These are phyloP conservation scores for Sebastes schlegelii DNA, from an alignment of 2,113 vertebrate species.

Conservation along the genomic window DNA sequence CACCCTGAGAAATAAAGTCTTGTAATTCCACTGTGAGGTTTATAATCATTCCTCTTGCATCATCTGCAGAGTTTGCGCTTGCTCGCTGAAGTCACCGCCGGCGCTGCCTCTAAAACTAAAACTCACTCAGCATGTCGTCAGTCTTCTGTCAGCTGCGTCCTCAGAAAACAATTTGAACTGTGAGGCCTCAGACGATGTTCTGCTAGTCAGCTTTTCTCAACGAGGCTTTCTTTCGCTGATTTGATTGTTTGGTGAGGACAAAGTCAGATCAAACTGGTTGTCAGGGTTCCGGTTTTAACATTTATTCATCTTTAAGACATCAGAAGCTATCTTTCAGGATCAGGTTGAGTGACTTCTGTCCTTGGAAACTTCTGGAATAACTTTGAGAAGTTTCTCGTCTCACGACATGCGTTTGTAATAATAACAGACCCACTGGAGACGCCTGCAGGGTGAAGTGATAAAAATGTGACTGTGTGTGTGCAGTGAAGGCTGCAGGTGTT, in stretches of 20 bases:
- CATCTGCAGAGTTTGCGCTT: neutral
- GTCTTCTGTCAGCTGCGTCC: neutral
- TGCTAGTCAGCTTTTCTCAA: neutral
- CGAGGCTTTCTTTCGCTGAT: neutral
- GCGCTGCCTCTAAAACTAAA: too few relatives aligned
- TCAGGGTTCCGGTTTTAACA: too few relatives aligned
- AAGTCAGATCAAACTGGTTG: too few relatives aligned
- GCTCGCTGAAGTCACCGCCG: too few relatives aligned
- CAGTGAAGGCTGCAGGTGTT: neutral
- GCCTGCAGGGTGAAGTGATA: neutral
- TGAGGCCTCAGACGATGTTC: too few relatives aligned
- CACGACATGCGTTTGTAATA: neutral
- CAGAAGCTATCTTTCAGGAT: neutral
- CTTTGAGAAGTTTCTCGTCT: neutral
- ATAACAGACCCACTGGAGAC: neutral
- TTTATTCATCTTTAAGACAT: neutral
- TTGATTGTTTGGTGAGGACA: neutral
- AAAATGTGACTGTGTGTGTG: neutral
- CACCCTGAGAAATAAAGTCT: neutral
- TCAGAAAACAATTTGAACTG: too few relatives aligned
- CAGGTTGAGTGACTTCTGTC: neutral
- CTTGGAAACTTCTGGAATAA: neutral
- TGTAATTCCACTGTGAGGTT: too few relatives aligned
- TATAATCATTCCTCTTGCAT: neutral
- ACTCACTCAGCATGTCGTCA: neutral